Conservation (phyloP, 2,888 invertebrate species). For the Tetragnatha montana region DNA sequence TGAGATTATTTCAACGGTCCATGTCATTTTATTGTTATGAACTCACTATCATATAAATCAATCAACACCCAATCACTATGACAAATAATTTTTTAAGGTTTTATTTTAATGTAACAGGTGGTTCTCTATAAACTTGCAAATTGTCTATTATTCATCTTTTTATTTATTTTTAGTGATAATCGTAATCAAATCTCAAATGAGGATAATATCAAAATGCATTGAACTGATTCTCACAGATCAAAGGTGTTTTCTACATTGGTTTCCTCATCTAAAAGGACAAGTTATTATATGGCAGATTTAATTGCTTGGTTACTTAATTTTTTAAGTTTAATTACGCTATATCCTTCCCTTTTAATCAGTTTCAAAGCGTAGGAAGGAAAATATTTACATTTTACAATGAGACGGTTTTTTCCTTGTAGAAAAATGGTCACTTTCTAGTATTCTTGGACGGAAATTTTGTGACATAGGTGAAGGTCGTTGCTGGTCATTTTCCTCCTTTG, state of each 20-base stretch:
- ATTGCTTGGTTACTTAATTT: constrained; percentile 2
- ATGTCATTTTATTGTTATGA: no score
- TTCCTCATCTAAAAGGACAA: background rate
- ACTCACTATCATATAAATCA: no score
- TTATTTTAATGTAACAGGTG: no score
- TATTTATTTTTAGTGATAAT: no score
- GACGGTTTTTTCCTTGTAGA: constrained; percentile 42
- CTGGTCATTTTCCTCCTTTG: constrained; percentile 31
- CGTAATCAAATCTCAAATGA: no score
- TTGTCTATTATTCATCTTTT: no score
- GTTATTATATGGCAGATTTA: background rate
- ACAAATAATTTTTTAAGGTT: no score
- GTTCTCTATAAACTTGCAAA: no score
- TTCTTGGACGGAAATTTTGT: constrained; percentile 10
- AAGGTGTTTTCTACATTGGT: background rate
- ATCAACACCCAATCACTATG: no score
- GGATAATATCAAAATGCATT: background rate
- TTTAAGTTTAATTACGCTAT: background rate
- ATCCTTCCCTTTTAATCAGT: background rate
- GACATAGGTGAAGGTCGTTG: constrained; percentile 28
- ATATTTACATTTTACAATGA: constrained; percentile 2
- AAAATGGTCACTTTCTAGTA: constrained; percentile 32
- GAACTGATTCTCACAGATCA: background rate
- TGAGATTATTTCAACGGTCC: no score
- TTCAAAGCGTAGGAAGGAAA: constrained; percentile 28